Evolutionary conservation across 1,140 invertebrate species (phyloP), one percentile per base, ranked within the genome.

Genomic region (Drosophila nebulosa): DNA sequence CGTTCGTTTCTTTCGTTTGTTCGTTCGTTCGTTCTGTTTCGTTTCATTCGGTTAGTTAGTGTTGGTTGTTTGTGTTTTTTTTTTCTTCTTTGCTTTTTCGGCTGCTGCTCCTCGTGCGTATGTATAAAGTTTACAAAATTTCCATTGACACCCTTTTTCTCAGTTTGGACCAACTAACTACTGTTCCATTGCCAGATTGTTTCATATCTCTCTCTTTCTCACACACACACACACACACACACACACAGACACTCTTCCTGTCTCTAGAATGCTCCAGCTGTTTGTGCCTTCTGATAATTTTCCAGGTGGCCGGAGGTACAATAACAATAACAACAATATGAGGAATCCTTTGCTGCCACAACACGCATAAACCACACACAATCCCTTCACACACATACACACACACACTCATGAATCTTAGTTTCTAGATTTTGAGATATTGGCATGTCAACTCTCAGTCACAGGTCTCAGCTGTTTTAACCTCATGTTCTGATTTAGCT

Each of bases 111-210:
- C 58, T 61, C 64, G 64, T 73, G 64, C 72, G 80, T 85, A 79
- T 89, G 81, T 76, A 86, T 75, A 70, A 76, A 76, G 66, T 86
- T 74, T 46, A 74, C 61, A 59, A 46, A 58, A 71, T 58, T 88
- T 90, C 86, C 86, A 90, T 86, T 90, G 86, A 90, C 86, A 90
- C 86, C 70, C 78, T 86, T 81, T 83, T 42, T 61, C 42, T 51
- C 69, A 24, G 36, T 84, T 61, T 60, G 53, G 58, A 46, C 64
- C 42, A 26, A 16, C 27, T 27, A 46, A 46, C 16, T 52, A 22
- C 39, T 18, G 39, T 63, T 27, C 26, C 69, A 55, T 58, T 62
- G 55, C 57, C 62, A 60, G 7, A 39, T 4, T 46, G 50, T 70
- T 59, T 36, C 63, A 9, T 14, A 9, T 39, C 60, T 61, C 21